A percentile compares a stretch with the other conserved stretches of the same genome.
Conservation (phyloP, 2,113 vertebrate species). For the Gadus chalcogrammus region DNA sequence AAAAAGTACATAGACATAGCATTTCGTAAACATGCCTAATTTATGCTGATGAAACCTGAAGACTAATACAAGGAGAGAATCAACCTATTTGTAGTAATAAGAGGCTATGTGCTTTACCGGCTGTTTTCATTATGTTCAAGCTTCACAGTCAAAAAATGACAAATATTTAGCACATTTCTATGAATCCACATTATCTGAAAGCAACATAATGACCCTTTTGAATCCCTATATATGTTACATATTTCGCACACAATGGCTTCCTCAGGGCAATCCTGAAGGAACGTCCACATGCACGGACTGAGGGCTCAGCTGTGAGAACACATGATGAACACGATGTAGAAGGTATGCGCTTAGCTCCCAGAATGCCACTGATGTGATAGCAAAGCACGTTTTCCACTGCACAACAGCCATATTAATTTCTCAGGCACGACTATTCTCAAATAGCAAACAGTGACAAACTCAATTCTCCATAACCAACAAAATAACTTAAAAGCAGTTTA, state of each 20-base stretch:
- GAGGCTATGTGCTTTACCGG: too few species aligned
- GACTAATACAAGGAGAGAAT: too few species aligned
- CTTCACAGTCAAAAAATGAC: too few species aligned
- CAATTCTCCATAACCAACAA: too few species aligned
- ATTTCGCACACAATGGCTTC: constrained; percentile 34
- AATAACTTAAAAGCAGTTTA: too few species aligned
- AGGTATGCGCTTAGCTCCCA: constrained; percentile 24
- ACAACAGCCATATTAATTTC: background rate
- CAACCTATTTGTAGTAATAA: too few species aligned
- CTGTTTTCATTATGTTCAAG: too few species aligned
- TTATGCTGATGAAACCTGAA: too few species aligned
- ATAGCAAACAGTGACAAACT: too few species aligned
- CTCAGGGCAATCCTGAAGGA: constrained; percentile 28
- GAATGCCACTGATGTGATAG: background rate
- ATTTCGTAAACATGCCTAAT: too few species aligned
- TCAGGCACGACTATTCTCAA: background rate
- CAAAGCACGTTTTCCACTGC: background rate
- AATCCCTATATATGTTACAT: background rate
- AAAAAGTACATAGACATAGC: too few species aligned
- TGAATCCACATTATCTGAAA: too few species aligned
- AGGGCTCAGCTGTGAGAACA: constrained; percentile 57
- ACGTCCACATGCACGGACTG: constrained; percentile 35
- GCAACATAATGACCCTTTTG: background rate
- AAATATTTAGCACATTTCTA: background rate
- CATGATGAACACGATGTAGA: constrained; percentile 50